Evolutionary conservation across 2,888 invertebrate genomes (phyloP).

Genomic region (Alloscopus bannaensis): DNA sequence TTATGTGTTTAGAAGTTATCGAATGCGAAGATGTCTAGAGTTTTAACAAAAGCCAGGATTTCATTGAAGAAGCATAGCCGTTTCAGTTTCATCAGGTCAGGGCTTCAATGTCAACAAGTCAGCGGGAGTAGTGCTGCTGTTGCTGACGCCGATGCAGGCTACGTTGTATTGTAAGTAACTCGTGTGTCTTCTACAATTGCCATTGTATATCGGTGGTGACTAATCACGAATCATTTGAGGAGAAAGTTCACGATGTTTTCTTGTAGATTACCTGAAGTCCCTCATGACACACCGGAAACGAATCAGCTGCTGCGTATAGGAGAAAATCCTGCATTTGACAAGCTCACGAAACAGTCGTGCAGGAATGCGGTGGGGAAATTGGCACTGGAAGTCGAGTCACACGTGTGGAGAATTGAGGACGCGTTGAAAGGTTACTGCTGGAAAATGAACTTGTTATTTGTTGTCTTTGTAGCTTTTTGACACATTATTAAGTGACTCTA

Average conservation of each 20-base stretch:
- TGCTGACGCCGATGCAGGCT: conserved; percentile 5
- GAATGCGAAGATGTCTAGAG: conserved; percentile 37
- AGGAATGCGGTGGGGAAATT: conserved; percentile 89
- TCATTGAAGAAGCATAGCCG: conserved; percentile 7
- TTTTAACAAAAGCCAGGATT: conserved; percentile 32
- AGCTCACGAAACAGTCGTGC: conserved; percentile 88
- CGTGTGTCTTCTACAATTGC: conserved; percentile 82
- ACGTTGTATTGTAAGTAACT: conserved; percentile 52
- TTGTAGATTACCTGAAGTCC: conserved; percentile 78
- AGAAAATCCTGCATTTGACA: conserved; percentile 87
- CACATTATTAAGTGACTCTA: background rate
- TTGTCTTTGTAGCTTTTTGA: conserved; percentile 6
- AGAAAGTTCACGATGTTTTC: conserved; percentile 1
- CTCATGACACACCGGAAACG: conserved; percentile 83
- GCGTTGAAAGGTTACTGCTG: conserved; percentile 76
- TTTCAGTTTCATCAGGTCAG: conserved; percentile 8
- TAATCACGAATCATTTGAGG: conserved; percentile 3
- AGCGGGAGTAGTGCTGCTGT: conserved; percentile 21
- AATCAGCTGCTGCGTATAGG: conserved; percentile 85
- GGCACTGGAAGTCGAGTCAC: conserved; percentile 87
- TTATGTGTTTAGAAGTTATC: background rate
- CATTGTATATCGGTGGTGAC: background rate
- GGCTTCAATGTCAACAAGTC: background rate
- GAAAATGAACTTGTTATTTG: background rate
- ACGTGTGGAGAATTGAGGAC: conserved; percentile 83